phyloP scores from a whole-genome alignment of 2,797 vertebrate genomes.

The Eulemur albifrons region DNA sequence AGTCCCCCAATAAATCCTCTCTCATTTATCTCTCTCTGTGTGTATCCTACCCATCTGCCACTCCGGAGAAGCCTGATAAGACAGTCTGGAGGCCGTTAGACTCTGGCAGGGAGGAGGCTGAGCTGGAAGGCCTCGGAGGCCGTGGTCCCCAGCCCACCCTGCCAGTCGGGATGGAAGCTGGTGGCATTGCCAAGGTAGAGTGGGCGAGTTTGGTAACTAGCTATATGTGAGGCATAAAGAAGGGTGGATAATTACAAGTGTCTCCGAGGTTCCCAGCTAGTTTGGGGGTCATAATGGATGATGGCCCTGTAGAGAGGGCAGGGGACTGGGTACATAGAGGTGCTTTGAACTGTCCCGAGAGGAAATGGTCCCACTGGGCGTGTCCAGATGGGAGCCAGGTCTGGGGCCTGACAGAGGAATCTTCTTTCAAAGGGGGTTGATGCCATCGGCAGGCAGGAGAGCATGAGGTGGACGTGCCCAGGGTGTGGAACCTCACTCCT shows the following conservation, averaged over 20 bases:
- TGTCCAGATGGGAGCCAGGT: background rate
- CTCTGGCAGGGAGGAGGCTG: background rate
- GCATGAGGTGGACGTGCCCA: fast-evolving
- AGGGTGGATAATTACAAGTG: background rate
- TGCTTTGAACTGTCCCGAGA: background rate
- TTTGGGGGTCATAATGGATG: background rate
- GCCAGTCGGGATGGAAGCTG: background rate
- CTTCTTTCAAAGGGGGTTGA: background rate
- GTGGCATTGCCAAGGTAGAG: fast-evolving
- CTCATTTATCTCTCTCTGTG: background rate
- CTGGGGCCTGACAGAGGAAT: background rate
- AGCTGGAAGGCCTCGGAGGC: background rate
- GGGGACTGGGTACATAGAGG: fast-evolving
- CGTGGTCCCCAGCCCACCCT: background rate
- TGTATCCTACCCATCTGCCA: fast-evolving
- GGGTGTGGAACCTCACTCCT: fast-evolving
- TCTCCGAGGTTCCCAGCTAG: background rate
- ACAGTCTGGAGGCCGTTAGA: background rate
- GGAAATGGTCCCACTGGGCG: fast-evolving
- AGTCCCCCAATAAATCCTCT: background rate
- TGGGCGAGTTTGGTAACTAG: background rate
- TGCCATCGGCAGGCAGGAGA: too few species aligned
- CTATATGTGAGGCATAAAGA: background rate
- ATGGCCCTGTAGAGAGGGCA: background rate
- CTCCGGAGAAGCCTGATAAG: background rate